Percentiles rank a stretch among this genome's conserved stretches.
Evolutionary conservation across 2,797 vertebrate species (phyloP).

Genomic region (Crocidura indochinensis): DNA sequence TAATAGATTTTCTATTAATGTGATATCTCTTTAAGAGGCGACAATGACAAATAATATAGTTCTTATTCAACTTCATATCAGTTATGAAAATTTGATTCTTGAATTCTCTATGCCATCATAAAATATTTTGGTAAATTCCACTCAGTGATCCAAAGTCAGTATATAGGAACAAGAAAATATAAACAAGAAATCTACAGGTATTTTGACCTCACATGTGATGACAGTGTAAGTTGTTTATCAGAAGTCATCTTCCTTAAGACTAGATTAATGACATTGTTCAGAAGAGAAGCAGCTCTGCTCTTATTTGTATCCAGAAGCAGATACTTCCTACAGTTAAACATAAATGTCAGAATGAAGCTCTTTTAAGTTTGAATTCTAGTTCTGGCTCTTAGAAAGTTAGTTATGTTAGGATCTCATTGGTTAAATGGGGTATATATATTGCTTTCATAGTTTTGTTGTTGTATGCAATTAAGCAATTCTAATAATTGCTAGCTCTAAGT

Average conservation of each 20-base stretch:
- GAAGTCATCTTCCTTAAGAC: neutral
- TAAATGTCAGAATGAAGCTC: neutral
- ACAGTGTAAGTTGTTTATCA: neutral
- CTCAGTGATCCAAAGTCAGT: neutral
- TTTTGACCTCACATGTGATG: neutral
- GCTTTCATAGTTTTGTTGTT: neutral
- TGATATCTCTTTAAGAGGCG: neutral
- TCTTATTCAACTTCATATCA: neutral
- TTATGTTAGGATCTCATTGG: neutral
- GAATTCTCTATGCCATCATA: neutral
- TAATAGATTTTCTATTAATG: neutral
- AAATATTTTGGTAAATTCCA: neutral
- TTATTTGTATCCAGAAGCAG: neutral
- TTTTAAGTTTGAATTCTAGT: neutral
- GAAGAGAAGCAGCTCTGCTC: neutral
- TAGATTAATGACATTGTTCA: neutral
- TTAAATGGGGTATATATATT: neutral
- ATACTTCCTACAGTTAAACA: neutral
- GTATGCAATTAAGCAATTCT: conserved; percentile 24
- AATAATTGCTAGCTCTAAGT: neutral
- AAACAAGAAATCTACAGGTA: neutral
- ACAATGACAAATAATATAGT: neutral
- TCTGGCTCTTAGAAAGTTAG: neutral
- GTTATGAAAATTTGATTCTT: conserved; percentile 13
- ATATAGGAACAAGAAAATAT: neutral